Percentiles rank a stretch among this genome's conserved stretches.
Evolutionary conservation across 2,888 invertebrate species (phyloP).

Genomic region (Monoplex corrugatus): DNA sequence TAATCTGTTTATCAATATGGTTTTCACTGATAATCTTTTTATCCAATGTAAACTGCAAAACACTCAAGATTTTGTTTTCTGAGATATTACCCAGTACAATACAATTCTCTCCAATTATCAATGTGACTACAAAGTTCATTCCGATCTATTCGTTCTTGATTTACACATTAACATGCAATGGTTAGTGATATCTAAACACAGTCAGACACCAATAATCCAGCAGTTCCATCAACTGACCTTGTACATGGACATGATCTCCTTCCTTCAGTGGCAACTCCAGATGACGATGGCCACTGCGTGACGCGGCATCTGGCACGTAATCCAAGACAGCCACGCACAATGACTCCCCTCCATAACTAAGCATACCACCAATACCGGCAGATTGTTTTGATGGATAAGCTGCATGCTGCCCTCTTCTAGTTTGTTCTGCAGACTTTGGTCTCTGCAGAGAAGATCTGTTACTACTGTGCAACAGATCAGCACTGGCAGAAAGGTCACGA

Average conservation of each 20-base stretch:
- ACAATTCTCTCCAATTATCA: too few relatives aligned
- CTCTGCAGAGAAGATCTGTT: slow-evolving; percentile 16
- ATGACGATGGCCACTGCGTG: slow-evolving; percentile 71
- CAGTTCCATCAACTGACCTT: slow-evolving; percentile 65
- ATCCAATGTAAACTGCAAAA: too few relatives aligned
- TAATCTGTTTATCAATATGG: too few relatives aligned
- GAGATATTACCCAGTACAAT: too few relatives aligned
- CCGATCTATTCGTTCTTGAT: too few relatives aligned
- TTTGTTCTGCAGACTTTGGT: slow-evolving; percentile 47
- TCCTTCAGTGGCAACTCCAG: slow-evolving; percentile 74
- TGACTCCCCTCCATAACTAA: not conserved
- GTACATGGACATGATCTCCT: slow-evolving; percentile 74
- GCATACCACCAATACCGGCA: not conserved
- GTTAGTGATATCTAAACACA: too few relatives aligned
- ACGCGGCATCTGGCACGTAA: slow-evolving; percentile 73
- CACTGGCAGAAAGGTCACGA: slow-evolving; percentile 56
- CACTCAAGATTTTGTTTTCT: too few relatives aligned
- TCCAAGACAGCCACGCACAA: slow-evolving; percentile 72
- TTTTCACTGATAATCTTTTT: too few relatives aligned
- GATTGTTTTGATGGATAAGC: not conserved
- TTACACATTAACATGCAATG: too few relatives aligned
- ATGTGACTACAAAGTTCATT: too few relatives aligned
- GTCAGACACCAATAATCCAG: too few relatives aligned
- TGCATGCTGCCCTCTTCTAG: slow-evolving; percentile 27
- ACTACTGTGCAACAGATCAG: slow-evolving; percentile 43